Conservation (phyloP, 2,888 invertebrate species). For the Scaptomyza caliginosa region DNA sequence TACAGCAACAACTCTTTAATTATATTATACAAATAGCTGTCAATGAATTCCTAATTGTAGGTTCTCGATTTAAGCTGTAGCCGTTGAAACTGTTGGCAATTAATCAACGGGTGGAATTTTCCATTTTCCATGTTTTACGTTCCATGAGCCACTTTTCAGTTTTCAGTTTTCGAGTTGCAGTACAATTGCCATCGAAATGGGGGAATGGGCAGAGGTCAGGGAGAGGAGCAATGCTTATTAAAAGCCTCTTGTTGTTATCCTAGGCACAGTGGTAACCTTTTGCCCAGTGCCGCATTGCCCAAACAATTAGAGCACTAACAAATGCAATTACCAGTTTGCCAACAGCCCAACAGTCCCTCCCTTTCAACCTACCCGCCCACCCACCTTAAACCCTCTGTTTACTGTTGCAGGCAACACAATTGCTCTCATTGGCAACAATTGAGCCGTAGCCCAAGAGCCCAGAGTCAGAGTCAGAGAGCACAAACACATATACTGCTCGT, state of each 20-base stretch:
- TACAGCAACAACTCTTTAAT: constrained; percentile 8
- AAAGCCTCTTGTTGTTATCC: constrained; percentile 73
- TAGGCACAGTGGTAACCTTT: constrained; percentile 68
- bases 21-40: constrained; percentile 6
- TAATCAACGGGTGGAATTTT: constrained; percentile 29
- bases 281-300: constrained; percentile 36
- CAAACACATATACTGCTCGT: constrained; percentile 48
- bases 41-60: constrained; percentile 44
- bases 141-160: constrained; percentile 43
- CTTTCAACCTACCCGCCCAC: constrained; percentile 6
- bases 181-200: not conserved
- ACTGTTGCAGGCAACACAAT: constrained; percentile 57
- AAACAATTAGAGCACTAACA: constrained; percentile 76
- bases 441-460: constrained; percentile 44
- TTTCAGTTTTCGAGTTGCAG: constrained; percentile 30
- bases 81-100: constrained; percentile 14
- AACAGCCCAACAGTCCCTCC: constrained; percentile 13
- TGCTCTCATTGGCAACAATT: constrained; percentile 78
- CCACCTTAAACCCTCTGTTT: not conserved
- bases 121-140: constrained; percentile 17
- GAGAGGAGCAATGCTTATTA: constrained; percentile 58
- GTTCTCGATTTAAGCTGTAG: constrained; percentile 22
- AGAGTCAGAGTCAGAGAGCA: constrained; percentile 9
- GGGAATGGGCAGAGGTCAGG: not conserved
- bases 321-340: constrained; percentile 71